Evolutionary conservation across 2,888 invertebrate genomes (phyloP).

Genomic region (Drosophila atripex): DNA sequence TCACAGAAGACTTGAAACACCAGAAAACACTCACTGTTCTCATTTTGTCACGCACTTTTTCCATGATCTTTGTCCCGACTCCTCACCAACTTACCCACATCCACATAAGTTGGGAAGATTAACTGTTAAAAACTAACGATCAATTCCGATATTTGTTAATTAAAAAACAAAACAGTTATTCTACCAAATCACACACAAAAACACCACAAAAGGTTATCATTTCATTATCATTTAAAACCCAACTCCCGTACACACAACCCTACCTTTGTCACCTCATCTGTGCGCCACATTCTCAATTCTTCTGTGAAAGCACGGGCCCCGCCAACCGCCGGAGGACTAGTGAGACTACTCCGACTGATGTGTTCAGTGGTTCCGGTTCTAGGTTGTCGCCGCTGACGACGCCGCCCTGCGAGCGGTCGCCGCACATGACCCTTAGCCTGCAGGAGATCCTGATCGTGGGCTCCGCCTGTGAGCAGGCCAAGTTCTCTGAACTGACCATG

Average conservation of each 20-base stretch:
- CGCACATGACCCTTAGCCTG: conserved; percentile 93
- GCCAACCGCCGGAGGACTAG: conserved; percentile 82
- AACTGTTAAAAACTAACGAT: not conserved
- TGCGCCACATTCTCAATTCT: conserved; percentile 84
- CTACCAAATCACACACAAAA: conserved; percentile 15
- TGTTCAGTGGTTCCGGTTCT: conserved; percentile 84
- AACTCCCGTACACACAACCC: conserved; percentile 25
- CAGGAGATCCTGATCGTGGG: conserved; percentile 98
- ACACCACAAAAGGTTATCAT: conserved; percentile 48
- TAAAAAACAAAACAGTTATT: conserved; percentile 6
- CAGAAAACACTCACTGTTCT: conserved; percentile 73
- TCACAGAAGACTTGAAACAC: conserved; percentile 83
- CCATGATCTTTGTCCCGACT: conserved; percentile 56
- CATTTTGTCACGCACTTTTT: conserved; percentile 74
- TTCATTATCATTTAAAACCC: conserved; percentile 43
- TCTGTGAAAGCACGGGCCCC: conserved; percentile 85
- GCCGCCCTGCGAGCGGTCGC: conserved; percentile 94
- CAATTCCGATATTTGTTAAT: not conserved
- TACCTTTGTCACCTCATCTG: conserved; percentile 74
- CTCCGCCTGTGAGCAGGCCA: conserved; percentile 96
- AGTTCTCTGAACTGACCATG: conserved; percentile 97
- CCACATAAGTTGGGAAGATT: not conserved
- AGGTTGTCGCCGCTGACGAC: conserved; percentile 93
- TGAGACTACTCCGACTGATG: conserved; percentile 78
- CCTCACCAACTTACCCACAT: conserved; percentile 37